Evolutionary conservation across 2,797 vertebrate genomes (phyloP), one percentile per base, ranked within the genome.

Genomic region (Aulostomus chinensis): DNA sequence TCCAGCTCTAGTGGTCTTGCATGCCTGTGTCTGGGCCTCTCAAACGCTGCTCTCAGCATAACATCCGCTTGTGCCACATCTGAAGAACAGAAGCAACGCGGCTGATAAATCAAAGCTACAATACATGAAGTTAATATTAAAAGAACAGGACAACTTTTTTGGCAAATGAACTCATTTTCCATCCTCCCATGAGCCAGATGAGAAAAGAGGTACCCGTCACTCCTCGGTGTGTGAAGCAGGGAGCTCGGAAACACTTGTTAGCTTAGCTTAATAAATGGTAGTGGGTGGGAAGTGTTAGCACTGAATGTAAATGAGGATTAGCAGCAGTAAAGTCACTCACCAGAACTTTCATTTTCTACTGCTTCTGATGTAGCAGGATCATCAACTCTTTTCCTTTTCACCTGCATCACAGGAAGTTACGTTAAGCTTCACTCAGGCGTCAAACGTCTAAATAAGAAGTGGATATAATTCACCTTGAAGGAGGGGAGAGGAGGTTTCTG

Each of bases 401-500:
- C 93, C 94, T 95, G 69, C 53, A 37, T 9, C 26, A 41, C 4
- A 42, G 29, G 1, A 34, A 0, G 4, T n/a, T 7, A 39, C 2
- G 1, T 29, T 10, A 10, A 11, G 16, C 13, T 20, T 42, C 4
- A 32, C 11, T 59, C 22, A 47, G 30, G 20, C 11, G 24, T 37
- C 4, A 51, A 38, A 0, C 31, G 7, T 33, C 4, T 28, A 52
- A 1, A 50, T 7, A 2, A 30, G 0, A 2, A 54, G 15, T 5
- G 12, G 1, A 46, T 8, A 12, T 15, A 17, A 5, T 46, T 58
- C 54, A 96, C 97, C 93, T 94, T 99, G 80, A 99, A 99, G 46
- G 96, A 99, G 0, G 96, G 96, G 41, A 99, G 78, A 1, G 91
- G 91, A 73, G 94, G 94, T 76, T 92, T 93, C 21, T 90, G 73